Percentiles rank a stretch among this genome's conserved stretches.
Evolutionary conservation across 2,113 vertebrate genomes (phyloP).

Genomic region (Megalops atlanticus): DNA sequence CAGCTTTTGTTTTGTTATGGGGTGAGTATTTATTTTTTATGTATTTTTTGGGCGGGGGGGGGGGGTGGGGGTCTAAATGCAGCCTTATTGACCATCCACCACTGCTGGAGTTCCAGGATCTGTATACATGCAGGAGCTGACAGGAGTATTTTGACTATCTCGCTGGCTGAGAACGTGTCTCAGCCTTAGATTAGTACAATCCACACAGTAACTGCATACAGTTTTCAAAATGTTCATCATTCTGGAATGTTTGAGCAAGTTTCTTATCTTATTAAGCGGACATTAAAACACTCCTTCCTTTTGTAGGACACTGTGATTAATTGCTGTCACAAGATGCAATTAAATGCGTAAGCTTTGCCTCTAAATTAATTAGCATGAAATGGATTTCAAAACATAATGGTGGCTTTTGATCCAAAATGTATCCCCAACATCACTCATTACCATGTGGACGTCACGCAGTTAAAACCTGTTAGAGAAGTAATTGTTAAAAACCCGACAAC

Average conservation of each 20-base stretch:
- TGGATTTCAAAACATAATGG: not conserved
- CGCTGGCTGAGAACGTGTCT: constrained; percentile 3
- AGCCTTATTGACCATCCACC: constrained; percentile 13
- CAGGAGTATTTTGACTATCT: no score
- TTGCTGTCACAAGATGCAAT: constrained; percentile 22
- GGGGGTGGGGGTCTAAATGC: constrained; percentile 6
- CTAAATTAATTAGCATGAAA: constrained; percentile 11
- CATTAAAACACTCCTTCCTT: not conserved
- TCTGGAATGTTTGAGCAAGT: not conserved
- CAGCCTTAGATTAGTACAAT: constrained; percentile 9
- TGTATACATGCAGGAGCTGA: not conserved
- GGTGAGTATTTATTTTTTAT: no score
- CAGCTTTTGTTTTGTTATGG: no score
- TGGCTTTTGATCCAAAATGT: not conserved
- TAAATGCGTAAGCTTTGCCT: not conserved
- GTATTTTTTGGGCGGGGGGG: not conserved
- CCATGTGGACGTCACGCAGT: not conserved
- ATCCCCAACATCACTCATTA: constrained; percentile 1
- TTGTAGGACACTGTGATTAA: not conserved
- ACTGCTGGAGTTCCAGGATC: not conserved
- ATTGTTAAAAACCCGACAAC: no score
- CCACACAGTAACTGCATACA: not conserved
- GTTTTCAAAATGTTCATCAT: constrained; percentile 13
- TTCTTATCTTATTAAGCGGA: not conserved
- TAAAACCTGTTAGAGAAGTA: constrained; percentile 13